These are phyloP conservation scores for Anodontia alba DNA, from an alignment of 2,888 invertebrate genomes.

Conservation along the genomic window DNA sequence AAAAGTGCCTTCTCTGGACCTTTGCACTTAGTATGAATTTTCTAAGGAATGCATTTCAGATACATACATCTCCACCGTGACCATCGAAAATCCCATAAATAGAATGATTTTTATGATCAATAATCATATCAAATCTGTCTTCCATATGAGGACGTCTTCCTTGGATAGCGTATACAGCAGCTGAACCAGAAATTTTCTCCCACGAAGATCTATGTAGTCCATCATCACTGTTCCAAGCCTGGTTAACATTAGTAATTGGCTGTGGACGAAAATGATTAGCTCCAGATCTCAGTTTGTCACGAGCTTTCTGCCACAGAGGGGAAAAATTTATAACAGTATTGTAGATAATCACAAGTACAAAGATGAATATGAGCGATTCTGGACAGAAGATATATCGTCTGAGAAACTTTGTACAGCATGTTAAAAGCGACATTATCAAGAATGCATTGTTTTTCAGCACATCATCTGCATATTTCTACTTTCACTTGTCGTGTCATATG, in stretches of 20 bases:
- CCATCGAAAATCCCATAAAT: slow-evolving; percentile 97
- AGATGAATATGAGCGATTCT: slow-evolving; percentile 70
- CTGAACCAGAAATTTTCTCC: slow-evolving; percentile 91
- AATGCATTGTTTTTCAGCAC: not conserved
- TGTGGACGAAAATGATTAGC: not conserved
- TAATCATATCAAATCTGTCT: slow-evolving; percentile 93
- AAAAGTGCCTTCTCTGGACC: too few species aligned
- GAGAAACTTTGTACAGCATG: slow-evolving; percentile 37
- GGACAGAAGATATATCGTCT: slow-evolving; percentile 73
- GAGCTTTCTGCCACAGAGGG: slow-evolving; percentile 68
- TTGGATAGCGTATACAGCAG: slow-evolving; percentile 95
- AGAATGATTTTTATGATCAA: slow-evolving; percentile 93
- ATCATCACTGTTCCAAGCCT: not conserved
- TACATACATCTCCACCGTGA: slow-evolving; percentile 93
- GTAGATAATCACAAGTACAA: slow-evolving; percentile 72
- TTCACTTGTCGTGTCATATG: not conserved
- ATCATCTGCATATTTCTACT: not conserved
- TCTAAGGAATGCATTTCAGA: too few species aligned
- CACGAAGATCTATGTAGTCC: slow-evolving; percentile 86
- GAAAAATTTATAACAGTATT: slow-evolving; percentile 72
- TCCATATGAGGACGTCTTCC: slow-evolving; percentile 97
- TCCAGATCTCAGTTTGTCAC: slow-evolving; percentile 33
- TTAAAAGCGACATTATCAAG: slow-evolving; percentile 32
- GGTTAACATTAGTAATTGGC: not conserved
- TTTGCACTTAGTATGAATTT: too few species aligned